Base-by-base conservation (phyloP, 2,888 invertebrate species). In the Calliphora vomitoria region DNA sequence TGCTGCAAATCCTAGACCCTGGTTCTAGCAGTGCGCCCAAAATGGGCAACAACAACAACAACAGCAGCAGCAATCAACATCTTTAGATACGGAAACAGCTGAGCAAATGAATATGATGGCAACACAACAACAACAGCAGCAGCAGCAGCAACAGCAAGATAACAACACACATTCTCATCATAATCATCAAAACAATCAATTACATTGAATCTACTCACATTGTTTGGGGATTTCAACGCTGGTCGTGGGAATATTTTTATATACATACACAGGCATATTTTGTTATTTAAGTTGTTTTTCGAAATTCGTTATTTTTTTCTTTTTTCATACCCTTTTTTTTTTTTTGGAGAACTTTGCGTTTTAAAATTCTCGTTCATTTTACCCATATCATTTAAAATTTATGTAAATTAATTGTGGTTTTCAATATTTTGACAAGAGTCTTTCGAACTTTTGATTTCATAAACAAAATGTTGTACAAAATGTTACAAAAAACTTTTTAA, bases 1-100 rank as follows among this genome's bases (percentile, higher is more conserved):
- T 75, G 95, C 96, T 90, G 95, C 96, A 90, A 96, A 95, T 90
- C 94, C 95, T 82, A 96, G 96, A 82, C 95, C 96, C 79, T 96
- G 96, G 96, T 95, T 96, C 92, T 96, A 95, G 93, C 93, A 93
- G 91, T 92, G 91, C 91, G 93, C 89, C 84, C 88, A 88, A 58
- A 83, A 88, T 69, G 89, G 88, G 88, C 83, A 82, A 68, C 82
- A 81, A 58, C 72, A n/a, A 86, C 83, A 82, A 68, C 82, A 83
- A 38, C 35, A 78, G 13, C 80, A 53, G 53, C 82, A 82, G 18
- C 79, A 82, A 86, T 76, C 86, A 84, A 60, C 82, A 81, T 50
- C 55, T 58, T 50, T 87, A 64, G 85, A 74, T 35, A 58, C 74
- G 20, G 83, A 81, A 55, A 20, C 71, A 18, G 72, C 62, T 50